These are phyloP conservation scores for Amphipyra tragopoginis DNA, from an alignment of 2,888 invertebrate genomes.

Conservation along the genomic window DNA sequence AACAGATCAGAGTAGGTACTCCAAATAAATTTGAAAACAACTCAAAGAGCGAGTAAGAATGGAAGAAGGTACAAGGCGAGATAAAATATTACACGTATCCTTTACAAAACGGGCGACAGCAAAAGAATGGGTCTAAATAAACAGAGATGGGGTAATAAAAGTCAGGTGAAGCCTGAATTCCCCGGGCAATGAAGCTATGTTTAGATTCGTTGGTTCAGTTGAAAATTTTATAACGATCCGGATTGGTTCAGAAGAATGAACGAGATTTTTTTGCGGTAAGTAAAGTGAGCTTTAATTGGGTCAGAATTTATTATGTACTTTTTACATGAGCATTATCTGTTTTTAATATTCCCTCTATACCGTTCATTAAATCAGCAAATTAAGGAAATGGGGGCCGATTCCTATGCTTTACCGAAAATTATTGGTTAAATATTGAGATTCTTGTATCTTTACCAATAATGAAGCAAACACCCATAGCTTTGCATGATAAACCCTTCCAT, in stretches of 20 bases:
- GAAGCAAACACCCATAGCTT: too few relatives aligned
- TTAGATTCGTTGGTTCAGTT: constrained; percentile 32
- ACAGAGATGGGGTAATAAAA: constrained; percentile 56
- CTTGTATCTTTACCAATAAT: too few relatives aligned
- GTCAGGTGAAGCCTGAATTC: constrained; percentile 57
- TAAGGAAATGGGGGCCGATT: too few relatives aligned
- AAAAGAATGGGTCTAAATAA: constrained; percentile 58
- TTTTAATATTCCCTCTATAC: too few relatives aligned
- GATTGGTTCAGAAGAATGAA: constrained; percentile 24
- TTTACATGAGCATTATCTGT: too few relatives aligned
- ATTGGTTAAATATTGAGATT: too few relatives aligned
- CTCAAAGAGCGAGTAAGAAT: constrained; percentile 20
- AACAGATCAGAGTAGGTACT: too few relatives aligned
- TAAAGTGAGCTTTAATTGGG: constrained; percentile 17
- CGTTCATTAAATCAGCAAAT: too few relatives aligned
- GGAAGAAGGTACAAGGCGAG: not conserved
- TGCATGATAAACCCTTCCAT: too few relatives aligned
- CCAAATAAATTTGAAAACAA: constrained; percentile 4
- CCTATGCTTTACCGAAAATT: too few relatives aligned
- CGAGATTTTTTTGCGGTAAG: constrained; percentile 14
- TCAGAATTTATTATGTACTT: too few relatives aligned
- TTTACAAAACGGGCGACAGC: constrained; percentile 47
- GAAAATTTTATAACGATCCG: constrained; percentile 42
- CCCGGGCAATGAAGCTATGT: constrained; percentile 33
- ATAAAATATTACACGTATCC: constrained; percentile 39